Conservation (phyloP, 2,797 vertebrate species). For the Alectoris magna region DNA sequence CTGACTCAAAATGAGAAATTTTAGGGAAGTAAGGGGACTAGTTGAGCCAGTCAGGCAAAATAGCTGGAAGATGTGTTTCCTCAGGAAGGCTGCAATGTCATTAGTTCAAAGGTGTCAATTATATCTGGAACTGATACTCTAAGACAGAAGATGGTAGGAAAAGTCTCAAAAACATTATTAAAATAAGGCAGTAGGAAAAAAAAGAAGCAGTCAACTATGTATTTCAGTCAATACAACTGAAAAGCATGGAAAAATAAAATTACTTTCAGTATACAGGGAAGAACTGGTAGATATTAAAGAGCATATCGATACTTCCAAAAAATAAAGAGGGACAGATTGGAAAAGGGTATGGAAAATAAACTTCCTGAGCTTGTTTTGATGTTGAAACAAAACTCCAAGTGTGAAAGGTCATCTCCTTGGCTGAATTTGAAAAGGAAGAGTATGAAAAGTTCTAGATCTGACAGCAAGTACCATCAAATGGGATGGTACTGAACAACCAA, state of each 20-base stretch:
- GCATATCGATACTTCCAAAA: not conserved
- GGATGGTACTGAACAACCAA: not conserved
- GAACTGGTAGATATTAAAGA: not conserved
- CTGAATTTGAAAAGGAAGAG: not conserved
- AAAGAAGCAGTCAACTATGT: not conserved
- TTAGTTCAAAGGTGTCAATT: not conserved
- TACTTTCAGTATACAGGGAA: not conserved
- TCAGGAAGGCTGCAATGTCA: not conserved
- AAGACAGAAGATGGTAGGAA: not conserved
- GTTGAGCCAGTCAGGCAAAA: not conserved
- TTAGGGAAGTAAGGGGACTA: not conserved
- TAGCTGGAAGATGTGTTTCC: not conserved
- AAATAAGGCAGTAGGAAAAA: not conserved
- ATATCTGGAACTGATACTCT: not conserved
- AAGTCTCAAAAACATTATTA: not conserved
- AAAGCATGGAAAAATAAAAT: not conserved
- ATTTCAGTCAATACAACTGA: not conserved
- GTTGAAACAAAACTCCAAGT: not conserved
- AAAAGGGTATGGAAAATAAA: not conserved
- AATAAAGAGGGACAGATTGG: not conserved
- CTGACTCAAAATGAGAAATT: not conserved
- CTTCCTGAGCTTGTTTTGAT: not conserved
- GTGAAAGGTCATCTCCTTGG: not conserved
- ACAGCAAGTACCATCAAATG: not conserved
- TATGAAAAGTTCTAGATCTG: not conserved